A percentile compares a stretch with the other conserved stretches of the same genome.
phyloP scores from a whole-genome alignment of 2,797 vertebrate genomes.

The Macropus fuliginosus region DNA sequence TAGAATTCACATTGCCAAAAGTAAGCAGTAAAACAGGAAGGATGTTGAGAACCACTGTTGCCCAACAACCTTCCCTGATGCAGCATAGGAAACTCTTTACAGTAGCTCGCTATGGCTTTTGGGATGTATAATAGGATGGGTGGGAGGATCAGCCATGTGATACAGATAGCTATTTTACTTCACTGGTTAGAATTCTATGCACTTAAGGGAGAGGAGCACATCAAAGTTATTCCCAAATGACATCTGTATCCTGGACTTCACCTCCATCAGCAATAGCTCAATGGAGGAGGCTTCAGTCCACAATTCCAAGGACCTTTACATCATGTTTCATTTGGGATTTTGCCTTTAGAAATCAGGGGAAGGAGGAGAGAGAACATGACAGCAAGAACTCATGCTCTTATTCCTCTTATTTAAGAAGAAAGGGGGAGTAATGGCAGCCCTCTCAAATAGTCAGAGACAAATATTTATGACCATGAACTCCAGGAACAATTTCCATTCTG shows the following conservation, averaged over 20 bases:
- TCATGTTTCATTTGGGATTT: not conserved
- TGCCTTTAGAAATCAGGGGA: not conserved
- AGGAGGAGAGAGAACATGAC: not conserved
- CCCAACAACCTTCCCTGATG: not conserved
- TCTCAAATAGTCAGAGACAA: constrained; percentile 48
- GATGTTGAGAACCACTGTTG: not conserved
- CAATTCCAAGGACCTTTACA: not conserved
- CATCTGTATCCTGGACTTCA: not conserved
- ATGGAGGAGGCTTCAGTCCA: not conserved
- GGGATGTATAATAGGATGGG: not conserved
- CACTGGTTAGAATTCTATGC: not conserved
- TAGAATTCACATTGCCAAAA: not conserved
- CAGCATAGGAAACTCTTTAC: not conserved
- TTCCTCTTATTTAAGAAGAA: constrained; percentile 6
- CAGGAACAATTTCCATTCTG: constrained; percentile 71
- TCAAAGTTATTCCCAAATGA: too few species aligned
- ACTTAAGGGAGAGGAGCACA: not conserved
- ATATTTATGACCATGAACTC: constrained; percentile 70
- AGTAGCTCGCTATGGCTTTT: not conserved
- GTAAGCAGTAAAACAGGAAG: not conserved
- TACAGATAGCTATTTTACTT: not conserved
- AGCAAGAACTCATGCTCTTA: not conserved
- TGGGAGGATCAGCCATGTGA: too few species aligned
- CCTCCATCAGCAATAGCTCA: not conserved
- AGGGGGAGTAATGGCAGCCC: constrained; percentile 29